A percentile compares a stretch with the other conserved stretches of the same genome.
Evolutionary conservation across 2,113 vertebrate genomes (phyloP).

Genomic region (Jaculus jaculus): DNA sequence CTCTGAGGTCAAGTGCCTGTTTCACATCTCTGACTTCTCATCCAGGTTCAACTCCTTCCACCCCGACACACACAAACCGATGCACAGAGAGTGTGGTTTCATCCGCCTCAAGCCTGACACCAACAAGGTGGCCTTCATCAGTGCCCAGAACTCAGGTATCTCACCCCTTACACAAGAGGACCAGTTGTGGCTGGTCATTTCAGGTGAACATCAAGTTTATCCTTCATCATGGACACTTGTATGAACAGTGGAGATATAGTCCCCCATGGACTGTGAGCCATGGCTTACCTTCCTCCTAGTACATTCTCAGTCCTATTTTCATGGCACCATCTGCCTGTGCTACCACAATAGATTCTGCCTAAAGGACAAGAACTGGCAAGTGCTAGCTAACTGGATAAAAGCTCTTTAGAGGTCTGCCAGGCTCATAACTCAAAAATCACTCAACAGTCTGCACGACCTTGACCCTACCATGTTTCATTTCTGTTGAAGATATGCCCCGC

Average conservation of each 20-base stretch:
- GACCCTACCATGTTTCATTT: background rate
- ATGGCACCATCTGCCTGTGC: background rate
- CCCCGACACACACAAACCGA: slow-evolving; percentile 91
- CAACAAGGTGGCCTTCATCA: slow-evolving; percentile 95
- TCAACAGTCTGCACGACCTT: background rate
- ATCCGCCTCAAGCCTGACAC: slow-evolving; percentile 93
- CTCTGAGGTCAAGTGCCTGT: background rate
- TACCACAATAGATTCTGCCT: background rate
- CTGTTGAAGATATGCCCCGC: background rate
- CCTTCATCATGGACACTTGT: background rate
- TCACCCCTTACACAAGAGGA: background rate
- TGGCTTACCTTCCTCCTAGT: background rate
- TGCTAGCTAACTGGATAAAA: fast-evolving
- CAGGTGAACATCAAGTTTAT: too few species aligned
- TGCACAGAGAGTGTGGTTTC: slow-evolving; percentile 96
- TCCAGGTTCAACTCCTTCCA: slow-evolving; percentile 95
- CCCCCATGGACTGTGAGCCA: background rate
- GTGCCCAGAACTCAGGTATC: slow-evolving; percentile 96
- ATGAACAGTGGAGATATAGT: background rate
- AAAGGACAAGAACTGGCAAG: too few species aligned
- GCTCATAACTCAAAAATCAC: too few species aligned
- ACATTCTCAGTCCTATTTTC: background rate
- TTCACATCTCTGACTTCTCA: background rate
- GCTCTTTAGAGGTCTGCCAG: background rate
- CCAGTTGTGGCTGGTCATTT: background rate